Evolutionary conservation across 2,888 invertebrate species (phyloP), one percentile per base, ranked within the genome.

Genomic region (Drosophila helvetica): DNA sequence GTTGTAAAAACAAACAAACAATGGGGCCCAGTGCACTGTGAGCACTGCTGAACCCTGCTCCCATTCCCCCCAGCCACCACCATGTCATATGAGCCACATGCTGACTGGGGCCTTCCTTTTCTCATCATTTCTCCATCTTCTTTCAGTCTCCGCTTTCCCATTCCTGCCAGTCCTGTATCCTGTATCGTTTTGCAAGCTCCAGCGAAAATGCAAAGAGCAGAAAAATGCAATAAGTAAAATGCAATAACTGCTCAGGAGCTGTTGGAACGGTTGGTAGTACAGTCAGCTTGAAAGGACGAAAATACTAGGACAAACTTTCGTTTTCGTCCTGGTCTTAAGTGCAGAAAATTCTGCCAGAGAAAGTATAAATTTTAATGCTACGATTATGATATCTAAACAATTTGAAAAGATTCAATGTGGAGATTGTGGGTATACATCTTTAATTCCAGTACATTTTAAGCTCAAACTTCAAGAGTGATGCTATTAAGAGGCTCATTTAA

Each of bases 1-100:
- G 86, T 69, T 88, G 83, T 78, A 83, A 88, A 79, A 82, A 78
- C 86, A 83, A 83, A 86, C 88, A 87, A 85, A 81, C 86, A 87
- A 87, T 74, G 75, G 80, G 22, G 5, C 64, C 64, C 57, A 63
- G 66, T 68, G 68, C 71, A 57, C 30, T 46, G 38, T 45, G 72
- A 33, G 47, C 55, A 33, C 27, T 1, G 12, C 33, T 33, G 10
- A 33, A 22, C 22, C 50, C 33, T 33, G 22, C 15, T 2, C 9
- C 27, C 33, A 19, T 7, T 22, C 25, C 9, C 10, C 43, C 22
- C 8, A 1, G 8, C 25, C 10, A 17, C 43, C 54, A 50, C 50
- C 65, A 58, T 57, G 70, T 70, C 74, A 77, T 74, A 61, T 60
- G 72, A 66, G 70, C 79, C 82, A 82, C 75, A 75, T 83, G 80